Conservation (phyloP, 1,140 invertebrate species). For the Pseudomyrmex concolor region DNA sequence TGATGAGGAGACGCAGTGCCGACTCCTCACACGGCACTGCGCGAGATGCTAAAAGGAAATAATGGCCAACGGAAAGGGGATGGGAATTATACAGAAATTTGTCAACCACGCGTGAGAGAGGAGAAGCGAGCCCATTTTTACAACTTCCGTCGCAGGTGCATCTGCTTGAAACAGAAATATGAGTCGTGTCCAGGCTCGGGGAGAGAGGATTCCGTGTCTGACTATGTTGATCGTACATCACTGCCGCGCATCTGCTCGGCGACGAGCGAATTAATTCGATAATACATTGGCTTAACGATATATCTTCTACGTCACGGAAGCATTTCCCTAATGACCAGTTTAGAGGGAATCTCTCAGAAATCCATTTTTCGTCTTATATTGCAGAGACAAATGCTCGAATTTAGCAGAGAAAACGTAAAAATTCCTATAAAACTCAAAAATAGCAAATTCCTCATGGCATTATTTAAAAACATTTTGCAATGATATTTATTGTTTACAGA, state of each 20-base stretch:
- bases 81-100: conserved; percentile 65
- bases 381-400: no score
- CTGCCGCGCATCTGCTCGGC: conserved; percentile 36
- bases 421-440: no score
- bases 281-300: conserved; percentile 38
- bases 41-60: conserved; percentile 58
- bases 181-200: conserved; percentile 31
- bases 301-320: neutral
- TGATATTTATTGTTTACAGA: no score
- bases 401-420: no score
- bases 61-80: conserved; percentile 54
- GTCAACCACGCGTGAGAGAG: conserved; percentile 61
- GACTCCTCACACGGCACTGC: conserved; percentile 10
- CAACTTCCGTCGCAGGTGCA: conserved; percentile 51
- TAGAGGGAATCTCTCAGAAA: neutral
- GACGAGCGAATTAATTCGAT: conserved; percentile 54
- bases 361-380: neutral
- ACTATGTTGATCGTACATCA: conserved; percentile 55
- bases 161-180: conserved; percentile 56
- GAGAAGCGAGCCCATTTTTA: conserved; percentile 64
- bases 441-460: no score
- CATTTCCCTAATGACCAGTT: conserved; percentile 23
- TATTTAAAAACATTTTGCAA: no score
- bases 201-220: conserved; percentile 3
- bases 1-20: conserved; percentile 5